These are phyloP conservation scores for Pipistrellus kuhlii DNA, from an alignment of 2,797 vertebrate species.

Conservation along the genomic window DNA sequence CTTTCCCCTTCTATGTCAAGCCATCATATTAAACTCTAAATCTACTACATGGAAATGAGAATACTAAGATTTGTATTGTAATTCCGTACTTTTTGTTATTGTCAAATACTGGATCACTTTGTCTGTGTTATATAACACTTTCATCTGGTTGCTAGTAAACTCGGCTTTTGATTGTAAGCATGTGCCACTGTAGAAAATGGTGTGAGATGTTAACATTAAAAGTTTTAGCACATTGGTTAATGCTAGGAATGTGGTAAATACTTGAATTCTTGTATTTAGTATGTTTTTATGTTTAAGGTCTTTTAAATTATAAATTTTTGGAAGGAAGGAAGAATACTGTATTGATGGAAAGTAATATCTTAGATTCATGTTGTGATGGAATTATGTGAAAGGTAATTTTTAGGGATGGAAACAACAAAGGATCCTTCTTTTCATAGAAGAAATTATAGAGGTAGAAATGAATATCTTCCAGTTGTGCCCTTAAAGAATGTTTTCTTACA, in stretches of 20 bases:
- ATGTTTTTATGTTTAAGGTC: constrained; percentile 38
- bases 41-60: not conserved
- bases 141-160: not conserved
- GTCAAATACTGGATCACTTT: not conserved
- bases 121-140: constrained; percentile 24
- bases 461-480: constrained; percentile 28
- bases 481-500: constrained; percentile 45
- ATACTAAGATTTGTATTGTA: constrained; percentile 38
- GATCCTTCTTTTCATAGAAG: constrained; percentile 48
- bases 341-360: constrained; percentile 38
- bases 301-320: constrained; percentile 44
- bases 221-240: constrained; percentile 56
- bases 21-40: constrained; percentile 22
- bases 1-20: not conserved
- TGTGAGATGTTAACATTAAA: constrained; percentile 50
- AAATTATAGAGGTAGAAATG: not conserved
- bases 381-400: constrained; percentile 51
- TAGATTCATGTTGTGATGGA: constrained; percentile 22
- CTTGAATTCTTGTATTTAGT: constrained; percentile 50
- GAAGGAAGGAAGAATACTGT: constrained; percentile 34
- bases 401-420: constrained; percentile 33
- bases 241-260: constrained; percentile 8
- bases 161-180: constrained; percentile 36
- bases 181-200: constrained; percentile 17
- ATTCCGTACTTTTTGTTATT: constrained; percentile 15